Base-by-base conservation (phyloP, 1,140 invertebrate species). In the Caenorhabditis inopinata region DNA sequence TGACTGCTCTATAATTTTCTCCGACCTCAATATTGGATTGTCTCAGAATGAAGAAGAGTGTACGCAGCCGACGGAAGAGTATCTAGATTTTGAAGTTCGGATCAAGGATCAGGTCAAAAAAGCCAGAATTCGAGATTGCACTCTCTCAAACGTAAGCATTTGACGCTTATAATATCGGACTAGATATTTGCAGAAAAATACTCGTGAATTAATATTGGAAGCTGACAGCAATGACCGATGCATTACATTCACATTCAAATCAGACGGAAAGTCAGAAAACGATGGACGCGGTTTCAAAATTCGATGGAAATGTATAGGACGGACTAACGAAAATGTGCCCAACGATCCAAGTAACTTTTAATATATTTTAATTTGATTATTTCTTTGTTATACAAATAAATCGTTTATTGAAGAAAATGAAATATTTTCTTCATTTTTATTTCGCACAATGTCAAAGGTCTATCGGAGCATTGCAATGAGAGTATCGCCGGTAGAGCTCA, bases 251-350 rank as follows among this genome's bases (percentile, higher is more conserved):
- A 75, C 74, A 32, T 85, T 85, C 48, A 58, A 51, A 18, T 42
- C 83, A 6, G 84, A 85, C 49, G 48, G 35, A 5, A 58, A 83
- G 21, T n/a, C 74, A 27, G 62, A 76, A 18, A 85, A 85, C 78
- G 80, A 85, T 75, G 84, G 84, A 21, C 29, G 27, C 16, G 84
- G 84, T 4, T 85, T 85, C 78, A 49, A 82, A 38, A 51, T 85
- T n/a, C 16, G 42, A 27, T 85, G 84, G 84, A 27, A 76, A 11
- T 85, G 84, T 32, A 62, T 62, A n/a, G 53, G 53, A 62, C 29
- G n/a, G n/a, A 62, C 53, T 3, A 2, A 32, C 4, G 11, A 25
- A 62, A 16, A 32, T 32, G 3, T 62, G 27, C 23, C 53, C n/a
- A n/a, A n/a, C n/a, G n/a, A n/a, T n/a, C n/a, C n/a, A n/a, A n/a